Percentiles rank a stretch among this genome's conserved stretches.
Conservation (phyloP, 2,797 vertebrate genomes). For the Bufotes viridis region DNA sequence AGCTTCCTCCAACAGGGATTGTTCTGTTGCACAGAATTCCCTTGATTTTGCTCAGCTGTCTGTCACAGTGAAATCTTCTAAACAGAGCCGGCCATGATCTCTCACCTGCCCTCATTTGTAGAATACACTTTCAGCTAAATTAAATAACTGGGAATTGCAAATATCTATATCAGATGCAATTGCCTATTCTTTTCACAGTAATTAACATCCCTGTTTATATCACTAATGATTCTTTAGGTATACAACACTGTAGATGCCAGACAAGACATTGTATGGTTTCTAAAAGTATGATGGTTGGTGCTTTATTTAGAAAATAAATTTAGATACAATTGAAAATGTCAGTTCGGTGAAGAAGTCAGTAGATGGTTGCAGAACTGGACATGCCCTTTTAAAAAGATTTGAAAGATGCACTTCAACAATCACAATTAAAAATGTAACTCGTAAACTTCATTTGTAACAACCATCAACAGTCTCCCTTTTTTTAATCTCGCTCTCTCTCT, state of each 20-base stretch:
- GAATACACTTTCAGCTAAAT: conserved; percentile 5
- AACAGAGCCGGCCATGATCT: conserved; percentile 37
- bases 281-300: no score
- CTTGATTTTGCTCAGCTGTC: conserved; percentile 44
- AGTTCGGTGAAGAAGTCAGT: not conserved
- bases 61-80: conserved; percentile 39
- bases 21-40: conserved; percentile 37
- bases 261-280: no score
- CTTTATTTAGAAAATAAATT: not conserved
- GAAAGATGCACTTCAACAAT: no score
- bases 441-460: no score
- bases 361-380: not conserved
- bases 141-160: conserved; percentile 37
- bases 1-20: conserved; percentile 5
- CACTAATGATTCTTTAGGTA: not conserved
- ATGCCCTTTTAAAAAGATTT: no score
- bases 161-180: conserved; percentile 15
- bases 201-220: conserved; percentile 6
- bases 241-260: not conserved
- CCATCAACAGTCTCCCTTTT: no score
- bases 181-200: not conserved
- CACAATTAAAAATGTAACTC: no score
- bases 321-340: not conserved
- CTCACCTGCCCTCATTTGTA: conserved; percentile 48
- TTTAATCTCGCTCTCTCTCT: no score